These are phyloP conservation scores for Chaetophractus vellerosus DNA, from an alignment of 2,797 vertebrate species.

Conservation along the genomic window DNA sequence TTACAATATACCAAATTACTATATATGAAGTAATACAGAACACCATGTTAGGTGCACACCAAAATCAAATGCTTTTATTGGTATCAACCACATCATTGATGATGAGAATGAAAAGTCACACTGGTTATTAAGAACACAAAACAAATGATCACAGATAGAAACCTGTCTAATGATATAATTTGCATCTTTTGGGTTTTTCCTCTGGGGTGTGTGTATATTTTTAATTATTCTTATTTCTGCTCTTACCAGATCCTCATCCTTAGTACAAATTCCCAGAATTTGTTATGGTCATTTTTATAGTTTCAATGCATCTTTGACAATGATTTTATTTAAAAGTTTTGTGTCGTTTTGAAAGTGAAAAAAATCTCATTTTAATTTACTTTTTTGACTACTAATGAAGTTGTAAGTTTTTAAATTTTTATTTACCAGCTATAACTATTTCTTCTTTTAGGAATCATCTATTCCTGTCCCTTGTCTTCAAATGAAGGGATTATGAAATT, in stretches of 20 bases:
- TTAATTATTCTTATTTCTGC: constrained; percentile 4
- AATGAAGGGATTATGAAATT: background rate
- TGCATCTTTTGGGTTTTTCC: background rate
- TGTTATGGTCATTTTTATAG: background rate
- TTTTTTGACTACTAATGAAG: background rate
- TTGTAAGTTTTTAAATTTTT: constrained; percentile 47
- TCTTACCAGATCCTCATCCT: background rate
- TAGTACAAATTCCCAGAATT: background rate
- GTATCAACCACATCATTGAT: background rate
- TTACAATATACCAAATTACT: background rate
- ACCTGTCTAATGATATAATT: background rate
- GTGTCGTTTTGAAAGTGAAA: constrained; percentile 24
- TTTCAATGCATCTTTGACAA: background rate
- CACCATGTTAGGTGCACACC: background rate
- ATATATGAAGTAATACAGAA: constrained; percentile 15
- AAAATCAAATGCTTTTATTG: constrained; percentile 29
- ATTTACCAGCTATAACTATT: constrained; percentile 21
- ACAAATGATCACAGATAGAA: background rate
- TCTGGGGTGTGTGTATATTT: background rate
- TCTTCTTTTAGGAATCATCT: constrained; percentile 27
- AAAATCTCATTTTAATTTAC: constrained; percentile 26
- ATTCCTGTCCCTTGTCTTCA: background rate
- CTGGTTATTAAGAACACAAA: background rate
- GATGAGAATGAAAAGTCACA: background rate
- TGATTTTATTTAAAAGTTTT: constrained; percentile 33